Conservation (phyloP, 2,888 invertebrate genomes). For the Hypena proboscidalis region DNA sequence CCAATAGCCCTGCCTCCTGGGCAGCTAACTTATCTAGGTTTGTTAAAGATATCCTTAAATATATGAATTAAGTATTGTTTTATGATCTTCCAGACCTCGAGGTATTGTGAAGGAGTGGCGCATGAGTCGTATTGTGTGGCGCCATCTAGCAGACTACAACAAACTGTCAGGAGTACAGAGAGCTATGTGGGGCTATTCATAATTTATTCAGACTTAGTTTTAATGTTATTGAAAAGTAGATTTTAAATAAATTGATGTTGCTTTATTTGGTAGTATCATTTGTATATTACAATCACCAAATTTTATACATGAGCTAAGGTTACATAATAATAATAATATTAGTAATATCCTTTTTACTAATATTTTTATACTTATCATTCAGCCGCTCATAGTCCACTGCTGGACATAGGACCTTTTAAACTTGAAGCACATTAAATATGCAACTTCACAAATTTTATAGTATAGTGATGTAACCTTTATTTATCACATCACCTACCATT, state of each 20-base stretch:
- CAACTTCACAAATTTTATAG: too few species aligned
- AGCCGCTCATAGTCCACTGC: too few species aligned
- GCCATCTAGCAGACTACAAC: slow-evolving; percentile 97
- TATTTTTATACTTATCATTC: too few species aligned
- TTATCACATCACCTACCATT: too few species aligned
- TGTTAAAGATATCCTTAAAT: background rate
- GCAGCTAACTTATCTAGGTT: too few species aligned
- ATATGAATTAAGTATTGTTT: background rate
- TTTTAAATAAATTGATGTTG: slow-evolving; percentile 25
- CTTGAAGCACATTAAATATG: too few species aligned
- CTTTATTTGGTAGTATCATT: background rate
- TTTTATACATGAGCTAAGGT: too few species aligned
- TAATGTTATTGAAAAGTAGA: slow-evolving; percentile 14
- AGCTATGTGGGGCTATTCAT: slow-evolving; percentile 93
- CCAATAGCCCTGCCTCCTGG: too few species aligned
- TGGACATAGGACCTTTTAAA: too few species aligned
- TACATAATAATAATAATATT: too few species aligned
- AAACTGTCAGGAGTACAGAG: slow-evolving; percentile 95
- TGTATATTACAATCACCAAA: background rate
- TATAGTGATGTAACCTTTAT: too few species aligned
- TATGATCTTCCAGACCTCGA: slow-evolving; percentile 84
- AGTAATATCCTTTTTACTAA: too few species aligned
- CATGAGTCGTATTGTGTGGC: slow-evolving; percentile 95
- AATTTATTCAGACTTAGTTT: slow-evolving; percentile 7
- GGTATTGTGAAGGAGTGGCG: slow-evolving; percentile 93